phyloP scores from a whole-genome alignment of 2,797 vertebrate genomes.

The Oreochromis grahami region DNA sequence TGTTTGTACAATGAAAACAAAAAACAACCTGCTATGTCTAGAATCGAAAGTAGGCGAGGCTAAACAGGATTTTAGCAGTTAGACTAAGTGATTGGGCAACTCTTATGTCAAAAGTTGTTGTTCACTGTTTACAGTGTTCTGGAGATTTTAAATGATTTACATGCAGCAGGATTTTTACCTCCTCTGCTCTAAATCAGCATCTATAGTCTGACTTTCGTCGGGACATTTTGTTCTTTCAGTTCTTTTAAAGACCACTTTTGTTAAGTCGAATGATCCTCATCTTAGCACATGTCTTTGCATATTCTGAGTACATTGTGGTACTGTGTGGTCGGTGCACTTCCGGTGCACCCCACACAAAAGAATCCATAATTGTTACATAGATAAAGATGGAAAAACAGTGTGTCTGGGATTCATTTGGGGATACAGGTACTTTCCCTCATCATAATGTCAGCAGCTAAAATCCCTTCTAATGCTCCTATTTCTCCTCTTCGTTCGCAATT shows the following conservation, averaged over 20 bases:
- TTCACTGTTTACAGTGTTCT: neutral
- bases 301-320: neutral
- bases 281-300: neutral
- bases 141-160: neutral
- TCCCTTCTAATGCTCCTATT: neutral
- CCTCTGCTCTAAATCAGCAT: neutral
- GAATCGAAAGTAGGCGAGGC: neutral
- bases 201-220: neutral
- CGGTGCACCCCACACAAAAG: neutral
- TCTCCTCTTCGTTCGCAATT: neutral
- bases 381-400: neutral
- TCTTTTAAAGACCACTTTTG: neutral
- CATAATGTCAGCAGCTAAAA: constrained; percentile 48
- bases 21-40: neutral
- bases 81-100: neutral
- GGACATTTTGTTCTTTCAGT: neutral
- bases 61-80: neutral
- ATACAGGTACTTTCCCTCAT: constrained; percentile 68
- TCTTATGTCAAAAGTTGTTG: neutral
- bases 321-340: neutral
- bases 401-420: constrained; percentile 21
- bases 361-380: constrained; percentile 2
- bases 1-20: neutral
- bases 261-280: neutral
- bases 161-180: neutral